These are phyloP conservation scores for Tanypteryx hageni DNA, from an alignment of 2,888 invertebrate species.

Conservation along the genomic window DNA sequence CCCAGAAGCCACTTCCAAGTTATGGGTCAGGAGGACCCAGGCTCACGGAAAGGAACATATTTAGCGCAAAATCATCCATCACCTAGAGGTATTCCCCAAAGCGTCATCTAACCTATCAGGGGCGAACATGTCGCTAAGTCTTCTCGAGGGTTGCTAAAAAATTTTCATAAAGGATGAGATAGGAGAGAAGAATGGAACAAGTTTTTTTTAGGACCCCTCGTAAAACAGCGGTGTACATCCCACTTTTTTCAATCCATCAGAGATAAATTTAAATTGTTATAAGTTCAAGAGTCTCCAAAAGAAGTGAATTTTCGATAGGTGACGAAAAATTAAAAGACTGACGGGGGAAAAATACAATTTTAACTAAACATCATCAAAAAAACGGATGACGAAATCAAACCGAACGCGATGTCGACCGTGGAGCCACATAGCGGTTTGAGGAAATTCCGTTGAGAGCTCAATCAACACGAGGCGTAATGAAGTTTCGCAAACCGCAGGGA, in stretches of 20 bases:
- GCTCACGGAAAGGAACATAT: not conserved
- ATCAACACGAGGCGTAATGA: too few relatives aligned
- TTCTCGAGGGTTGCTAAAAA: not conserved
- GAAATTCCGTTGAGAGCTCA: too few relatives aligned
- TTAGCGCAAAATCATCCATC: slow-evolving; percentile 13
- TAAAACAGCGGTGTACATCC: not conserved
- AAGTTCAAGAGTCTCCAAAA: too few relatives aligned
- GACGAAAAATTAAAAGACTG: too few relatives aligned
- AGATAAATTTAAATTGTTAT: too few relatives aligned
- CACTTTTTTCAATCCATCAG: not conserved
- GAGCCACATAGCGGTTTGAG: too few relatives aligned
- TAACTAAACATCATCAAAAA: too few relatives aligned
- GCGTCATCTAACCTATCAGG: not conserved
- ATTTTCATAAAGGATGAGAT: not conserved
- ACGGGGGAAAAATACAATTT: too few relatives aligned
- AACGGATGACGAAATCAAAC: too few relatives aligned
- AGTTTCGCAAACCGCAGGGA: too few relatives aligned
- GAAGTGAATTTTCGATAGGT: too few relatives aligned
- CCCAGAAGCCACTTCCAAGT: not conserved
- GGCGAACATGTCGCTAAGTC: not conserved
- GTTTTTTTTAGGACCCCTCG: not conserved
- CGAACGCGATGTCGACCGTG: too few relatives aligned
- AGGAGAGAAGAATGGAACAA: not conserved
- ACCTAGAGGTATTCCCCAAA: not conserved
- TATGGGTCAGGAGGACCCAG: not conserved